Base-by-base conservation (phyloP, 1,140 invertebrate genomes). In the Harlomillsia oculata region DNA sequence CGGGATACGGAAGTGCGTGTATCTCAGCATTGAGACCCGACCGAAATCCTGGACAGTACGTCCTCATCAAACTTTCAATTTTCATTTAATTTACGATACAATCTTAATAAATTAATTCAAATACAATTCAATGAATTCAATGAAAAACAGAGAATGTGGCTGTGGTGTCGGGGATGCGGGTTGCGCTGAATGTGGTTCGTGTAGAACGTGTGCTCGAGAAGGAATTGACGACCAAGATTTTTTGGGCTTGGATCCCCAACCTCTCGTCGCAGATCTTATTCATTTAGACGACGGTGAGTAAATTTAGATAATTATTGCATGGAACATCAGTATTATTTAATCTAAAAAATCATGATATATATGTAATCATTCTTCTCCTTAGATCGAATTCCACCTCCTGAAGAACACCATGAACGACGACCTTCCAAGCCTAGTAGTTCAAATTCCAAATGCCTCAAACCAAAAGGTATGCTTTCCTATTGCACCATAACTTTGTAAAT, bases 151-250 rank as follows among this genome's bases (percentile, higher is more conserved):
- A 65, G 84, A 87, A 67, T 98, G 94, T 75, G 90, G 89, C 2
- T 97, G 94, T 77, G 93, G 93, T 14, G 85, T 88, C 68, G 93
- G 92, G 14, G 93, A 97, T 69, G 86, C 89, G 36, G 91, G 93
- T 0, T 97, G 94, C 69, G 78, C 83, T 1, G 82, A 87, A 62
- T 98, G 95, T 72, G 92, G 93, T 1, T 84, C 87, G 29, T 98
- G 95, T 72, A 74, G 87, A 44, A 79, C 84, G 16, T 97, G 93
- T 72, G 88, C 84, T 1, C 77, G 82, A 26, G 82, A 86, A 67
- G 78, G 78, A 55, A 77, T 77, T 59, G 78, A 81, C 49, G 76
- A 77, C 58, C 61, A 55, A 52, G 64, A 65, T 41, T 61, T 54
- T 21, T 25, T 62, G 26, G 50, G 56, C 21, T 23, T 62, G 43